These are phyloP conservation scores for Nasonia vitripennis DNA, from an alignment of 1,140 invertebrate genomes.

Conservation along the genomic window DNA sequence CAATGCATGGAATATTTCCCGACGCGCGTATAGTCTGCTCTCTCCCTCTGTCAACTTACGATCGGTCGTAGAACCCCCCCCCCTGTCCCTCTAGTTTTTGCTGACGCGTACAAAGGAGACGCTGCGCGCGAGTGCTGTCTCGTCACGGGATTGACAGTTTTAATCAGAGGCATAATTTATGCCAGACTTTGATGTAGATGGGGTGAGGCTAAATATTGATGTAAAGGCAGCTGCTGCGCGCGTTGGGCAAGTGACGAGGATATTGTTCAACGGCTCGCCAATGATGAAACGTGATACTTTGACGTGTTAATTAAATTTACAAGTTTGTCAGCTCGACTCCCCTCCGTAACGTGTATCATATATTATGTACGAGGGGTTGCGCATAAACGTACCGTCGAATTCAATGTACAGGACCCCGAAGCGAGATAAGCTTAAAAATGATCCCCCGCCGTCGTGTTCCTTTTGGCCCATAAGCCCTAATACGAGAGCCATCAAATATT, in stretches of 20 bases:
- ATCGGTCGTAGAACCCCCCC: not conserved
- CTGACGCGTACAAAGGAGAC: not conserved
- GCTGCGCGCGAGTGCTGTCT: not conserved
- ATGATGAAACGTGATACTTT: not conserved
- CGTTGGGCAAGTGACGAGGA: not conserved
- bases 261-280: not conserved
- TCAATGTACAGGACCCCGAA: not conserved
- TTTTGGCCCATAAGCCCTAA: not conserved
- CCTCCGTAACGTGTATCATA: not conserved
- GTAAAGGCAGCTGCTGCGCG: not conserved
- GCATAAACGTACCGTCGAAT: not conserved
- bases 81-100: not conserved
- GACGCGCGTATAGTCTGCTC: not conserved
- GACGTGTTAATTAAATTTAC: not conserved
- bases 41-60: constrained; percentile 12
- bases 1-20: constrained; percentile 50
- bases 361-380: not conserved
- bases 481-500: not conserved
- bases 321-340: not conserved
- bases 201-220: not conserved
- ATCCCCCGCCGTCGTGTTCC: not conserved
- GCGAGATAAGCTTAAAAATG: not conserved
- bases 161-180: constrained; percentile 1
- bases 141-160: not conserved
- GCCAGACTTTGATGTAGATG: not conserved